Conservation (phyloP, 1,140 invertebrate genomes). For the Solen grandis region DNA sequence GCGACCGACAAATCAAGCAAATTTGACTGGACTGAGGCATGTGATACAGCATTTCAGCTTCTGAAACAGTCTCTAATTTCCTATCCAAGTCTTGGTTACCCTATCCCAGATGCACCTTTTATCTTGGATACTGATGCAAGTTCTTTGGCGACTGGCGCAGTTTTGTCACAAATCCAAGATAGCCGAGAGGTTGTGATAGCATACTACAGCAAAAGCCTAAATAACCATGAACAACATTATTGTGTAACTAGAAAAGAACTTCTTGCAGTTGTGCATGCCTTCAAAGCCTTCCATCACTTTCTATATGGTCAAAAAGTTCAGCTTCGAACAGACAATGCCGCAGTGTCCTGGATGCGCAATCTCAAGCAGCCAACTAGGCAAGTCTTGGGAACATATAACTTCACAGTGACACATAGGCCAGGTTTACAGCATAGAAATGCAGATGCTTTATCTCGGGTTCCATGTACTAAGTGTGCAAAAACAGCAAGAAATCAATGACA, state of each 20-base stretch:
- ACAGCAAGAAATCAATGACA: not conserved
- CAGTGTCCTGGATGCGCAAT: conserved; percentile 61
- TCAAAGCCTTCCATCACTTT: conserved; percentile 57
- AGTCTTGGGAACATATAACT: conserved; percentile 62
- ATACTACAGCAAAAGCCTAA: no score
- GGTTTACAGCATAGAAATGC: conserved; percentile 67
- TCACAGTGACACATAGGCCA: conserved; percentile 61
- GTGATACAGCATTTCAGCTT: conserved; percentile 52
- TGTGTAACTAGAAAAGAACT: conserved; percentile 57
- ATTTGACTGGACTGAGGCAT: conserved; percentile 32
- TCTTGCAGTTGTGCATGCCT: conserved; percentile 44
- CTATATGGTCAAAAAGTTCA: conserved; percentile 59
- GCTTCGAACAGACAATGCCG: conserved; percentile 60
- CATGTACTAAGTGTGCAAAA: conserved; percentile 34
- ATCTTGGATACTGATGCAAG: no score
- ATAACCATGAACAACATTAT: conserved; percentile 55
- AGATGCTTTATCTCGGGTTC: conserved; percentile 62
- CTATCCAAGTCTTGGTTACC: conserved; percentile 27
- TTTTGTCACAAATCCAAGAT: conserved; percentile 60
- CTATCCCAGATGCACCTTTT: not conserved
- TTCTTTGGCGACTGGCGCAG: conserved; percentile 78
- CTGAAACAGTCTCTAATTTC: conserved; percentile 48
- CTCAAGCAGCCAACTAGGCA: conserved; percentile 58
- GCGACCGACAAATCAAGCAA: conserved; percentile 39
- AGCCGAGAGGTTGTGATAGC: conserved; percentile 47